phyloP scores from a whole-genome alignment of 2,113 vertebrate genomes.

The Eulemur macaco region DNA sequence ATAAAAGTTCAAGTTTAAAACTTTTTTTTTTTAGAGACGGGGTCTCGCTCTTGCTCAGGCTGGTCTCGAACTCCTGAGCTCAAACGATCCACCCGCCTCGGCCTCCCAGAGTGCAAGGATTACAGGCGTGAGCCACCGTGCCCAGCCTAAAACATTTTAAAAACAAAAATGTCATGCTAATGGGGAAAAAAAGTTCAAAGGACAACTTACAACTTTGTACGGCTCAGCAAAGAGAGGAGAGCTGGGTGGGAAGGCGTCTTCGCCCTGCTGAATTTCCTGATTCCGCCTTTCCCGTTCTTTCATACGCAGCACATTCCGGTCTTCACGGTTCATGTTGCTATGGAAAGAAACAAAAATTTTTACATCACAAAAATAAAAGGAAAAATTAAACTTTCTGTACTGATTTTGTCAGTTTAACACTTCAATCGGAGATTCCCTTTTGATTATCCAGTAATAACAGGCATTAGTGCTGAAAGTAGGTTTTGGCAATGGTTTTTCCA shows the following conservation, averaged over 20 bases:
- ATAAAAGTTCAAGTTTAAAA: constrained; percentile 35
- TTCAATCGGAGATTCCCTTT: background rate
- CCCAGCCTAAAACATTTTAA: background rate
- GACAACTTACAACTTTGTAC: constrained; percentile 96
- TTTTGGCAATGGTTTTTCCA: constrained; percentile 33
- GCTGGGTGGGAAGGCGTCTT: constrained; percentile 97
- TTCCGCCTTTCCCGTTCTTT: constrained; percentile 95
- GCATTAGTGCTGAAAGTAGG: background rate
- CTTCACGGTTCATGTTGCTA: constrained; percentile 99
- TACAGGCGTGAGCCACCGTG: too few species aligned
- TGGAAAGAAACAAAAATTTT: constrained; percentile 83
- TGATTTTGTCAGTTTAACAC: background rate
- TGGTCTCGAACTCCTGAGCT: too few species aligned
- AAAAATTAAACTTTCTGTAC: constrained; percentile 14
- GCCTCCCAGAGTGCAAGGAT: too few species aligned
- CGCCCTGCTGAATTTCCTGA: constrained; percentile 95
- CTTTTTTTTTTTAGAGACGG: background rate
- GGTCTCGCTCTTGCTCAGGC: too few species aligned
- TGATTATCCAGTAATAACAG: background rate
- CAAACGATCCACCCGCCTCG: too few species aligned
- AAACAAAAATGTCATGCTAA: constrained; percentile 4
- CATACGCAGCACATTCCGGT: constrained; percentile 99
- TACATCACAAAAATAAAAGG: constrained; percentile 67
- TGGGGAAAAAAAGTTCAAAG: background rate
- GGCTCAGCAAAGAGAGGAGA: constrained; percentile 99